Base-by-base conservation (phyloP, 1,140 invertebrate species). In the Coelopa frigida region DNA sequence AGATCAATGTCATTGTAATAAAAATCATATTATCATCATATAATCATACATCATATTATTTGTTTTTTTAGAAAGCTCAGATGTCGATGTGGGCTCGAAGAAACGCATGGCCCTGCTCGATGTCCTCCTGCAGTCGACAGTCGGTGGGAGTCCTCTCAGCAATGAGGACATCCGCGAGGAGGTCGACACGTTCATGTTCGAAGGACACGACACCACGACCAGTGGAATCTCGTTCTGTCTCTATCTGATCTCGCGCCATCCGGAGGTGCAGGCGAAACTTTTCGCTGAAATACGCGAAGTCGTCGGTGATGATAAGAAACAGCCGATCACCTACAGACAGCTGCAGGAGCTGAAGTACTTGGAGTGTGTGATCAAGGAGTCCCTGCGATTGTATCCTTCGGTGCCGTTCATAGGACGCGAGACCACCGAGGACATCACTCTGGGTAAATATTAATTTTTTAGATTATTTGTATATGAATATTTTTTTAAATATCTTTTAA, bases 121-220 rank as follows among this genome's bases (percentile, higher is more conserved):
- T 72, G 66, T 89, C 27, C 59, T 92, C 5, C 69, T 92, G 2
- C 70, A 83, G 53, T 74, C 78, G 22, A 74, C 75, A 20, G 62
- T 77, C 7, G 54, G 70, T 23, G 80, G 75, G 0, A 59, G 72
- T 21, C 68, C 69, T 11, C 68, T 89, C 27, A 75, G 73, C n/a
- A 74, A 84, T 51, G 65, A 75, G 12, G 82, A 84, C 53, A 81
- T 91, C 10, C 67, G 78, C 38, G 80, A 85, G 66, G 81, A 85
- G 73, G 82, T 85, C 1, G 79, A 84, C 49, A 86, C 84, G 1
- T 87, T 87, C 53, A 83, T 86, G 78, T 87, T 87, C 67, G 84
- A 81, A 73, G 87, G 87, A 4, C 73, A 77, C 33, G 85, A 88
- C 53, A 87, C 85, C n/a, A 85, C 83, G 4, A 72, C 79, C 0